Evolutionary conservation across 2,797 vertebrate species (phyloP), one percentile per base, ranked within the genome.

Genomic region (Coluber constrictor): DNA sequence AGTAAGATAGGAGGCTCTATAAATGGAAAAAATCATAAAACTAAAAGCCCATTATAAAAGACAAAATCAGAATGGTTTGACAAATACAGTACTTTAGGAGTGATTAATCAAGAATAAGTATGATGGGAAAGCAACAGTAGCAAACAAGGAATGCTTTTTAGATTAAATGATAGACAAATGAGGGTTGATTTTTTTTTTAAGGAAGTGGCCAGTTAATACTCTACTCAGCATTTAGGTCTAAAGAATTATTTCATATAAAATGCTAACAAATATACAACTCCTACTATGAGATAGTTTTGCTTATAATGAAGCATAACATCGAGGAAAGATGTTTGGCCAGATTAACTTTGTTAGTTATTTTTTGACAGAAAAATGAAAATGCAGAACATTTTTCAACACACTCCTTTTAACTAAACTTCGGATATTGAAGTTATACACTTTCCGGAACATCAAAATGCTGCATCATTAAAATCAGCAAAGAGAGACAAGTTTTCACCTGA

Each of bases 401-500:
- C 12, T 55, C 37, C 4, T 59, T 43, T 25, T 86, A 47, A 90
- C 20, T 27, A 15, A 55, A 63, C 55, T 74, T 74, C 2, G 15
- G 3, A 43, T 2, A 1, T 7, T 54, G 37, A 93, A 86, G 15
- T 8, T 8, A 43, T 37, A 5, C 37, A 12, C 13, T n/a, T 20
- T 57, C 51, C 3, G 3, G 60, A 60, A 29, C 32, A 90, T 25
- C 25, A 61, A 61, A 25, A 88, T 20, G 54, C 0, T 29, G 8
- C 27, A 61, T 47, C 13, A 93, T 7, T 57, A 20, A 3, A 56
- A 60, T 23, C 6, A 43, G 15, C 37, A 54, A 15, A 32, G 16
- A 51, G n/a, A 63, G 15, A 55, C 12, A 6, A 0, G 88, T 27
- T 47, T 95, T 95, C 92, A 98, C 98, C 92, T 98, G 98, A 1